phyloP scores from a whole-genome alignment of 2,113 vertebrate species.

The Anguilla japonica region DNA sequence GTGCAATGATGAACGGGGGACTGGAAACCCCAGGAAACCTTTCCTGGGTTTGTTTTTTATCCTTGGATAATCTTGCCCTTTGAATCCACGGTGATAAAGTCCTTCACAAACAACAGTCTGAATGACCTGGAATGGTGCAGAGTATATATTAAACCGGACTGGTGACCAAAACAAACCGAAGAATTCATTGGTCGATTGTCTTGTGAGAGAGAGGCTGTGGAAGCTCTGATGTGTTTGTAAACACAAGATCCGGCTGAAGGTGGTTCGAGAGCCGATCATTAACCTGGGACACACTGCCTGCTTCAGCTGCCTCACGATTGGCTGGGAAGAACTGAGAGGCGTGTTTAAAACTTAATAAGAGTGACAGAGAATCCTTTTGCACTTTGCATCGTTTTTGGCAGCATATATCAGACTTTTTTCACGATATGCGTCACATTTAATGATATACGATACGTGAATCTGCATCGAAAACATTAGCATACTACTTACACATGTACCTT shows the following conservation, averaged over 20 bases:
- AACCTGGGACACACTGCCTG: constrained; percentile 26
- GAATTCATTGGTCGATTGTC: background rate
- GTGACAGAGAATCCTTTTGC: too few relatives aligned
- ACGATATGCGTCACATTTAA: too few relatives aligned
- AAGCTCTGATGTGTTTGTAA: constrained; percentile 31
- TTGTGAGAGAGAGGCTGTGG: background rate
- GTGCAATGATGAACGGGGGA: background rate
- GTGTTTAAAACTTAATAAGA: background rate
- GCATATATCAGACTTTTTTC: too few relatives aligned
- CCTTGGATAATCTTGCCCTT: background rate
- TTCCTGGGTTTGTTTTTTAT: background rate
- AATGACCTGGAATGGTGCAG: background rate
- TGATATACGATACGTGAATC: background rate
- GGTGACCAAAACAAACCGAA: background rate
- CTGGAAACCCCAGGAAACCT: background rate
- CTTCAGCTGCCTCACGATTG: background rate
- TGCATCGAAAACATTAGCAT: background rate
- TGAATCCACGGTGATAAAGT: background rate
- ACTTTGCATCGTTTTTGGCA: too few relatives aligned
- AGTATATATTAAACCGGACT: background rate
- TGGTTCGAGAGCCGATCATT: constrained; percentile 43
- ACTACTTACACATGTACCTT: background rate
- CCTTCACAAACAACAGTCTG: background rate
- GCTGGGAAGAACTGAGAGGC: background rate
- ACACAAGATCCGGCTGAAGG: constrained; percentile 15